Conservation (phyloP, 2,113 vertebrate genomes). For the Boulengerochromis microlepis region DNA sequence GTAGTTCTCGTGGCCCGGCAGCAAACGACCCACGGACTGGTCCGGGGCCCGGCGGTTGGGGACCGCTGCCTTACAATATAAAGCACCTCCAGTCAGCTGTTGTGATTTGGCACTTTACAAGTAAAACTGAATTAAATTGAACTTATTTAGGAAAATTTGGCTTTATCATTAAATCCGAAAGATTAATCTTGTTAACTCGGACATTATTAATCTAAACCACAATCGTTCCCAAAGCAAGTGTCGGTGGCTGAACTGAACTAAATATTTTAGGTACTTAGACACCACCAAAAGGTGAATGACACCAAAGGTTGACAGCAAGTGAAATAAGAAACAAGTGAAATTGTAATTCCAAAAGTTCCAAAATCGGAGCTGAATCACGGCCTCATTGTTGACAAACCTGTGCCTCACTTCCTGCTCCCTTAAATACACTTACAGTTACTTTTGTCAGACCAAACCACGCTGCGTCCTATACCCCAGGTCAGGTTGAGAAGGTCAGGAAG, state of each 20-base stretch:
- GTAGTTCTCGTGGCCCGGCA: neutral
- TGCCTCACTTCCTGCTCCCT: neutral
- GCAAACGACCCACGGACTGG: neutral
- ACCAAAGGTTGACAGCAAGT: neutral
- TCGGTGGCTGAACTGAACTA: neutral
- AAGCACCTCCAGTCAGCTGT: neutral
- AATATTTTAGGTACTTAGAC: neutral
- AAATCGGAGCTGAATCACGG: accelerated
- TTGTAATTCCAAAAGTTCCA: neutral
- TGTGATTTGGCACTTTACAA: neutral
- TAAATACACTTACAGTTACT: neutral
- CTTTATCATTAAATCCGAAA: neutral
- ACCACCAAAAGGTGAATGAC: neutral
- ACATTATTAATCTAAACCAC: neutral
- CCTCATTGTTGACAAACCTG: neutral
- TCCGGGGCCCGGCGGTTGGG: neutral
- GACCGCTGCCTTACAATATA: neutral
- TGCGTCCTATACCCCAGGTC: neutral
- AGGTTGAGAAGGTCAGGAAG: neutral
- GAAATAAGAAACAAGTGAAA: neutral
- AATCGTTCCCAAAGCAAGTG: neutral
- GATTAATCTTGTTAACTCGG: neutral
- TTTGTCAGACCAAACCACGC: neutral
- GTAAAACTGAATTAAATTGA: neutral
- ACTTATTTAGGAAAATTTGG: neutral